Evolutionary conservation across 2,113 vertebrate genomes (phyloP).

Genomic region (Phrynocephalus versicolor): DNA sequence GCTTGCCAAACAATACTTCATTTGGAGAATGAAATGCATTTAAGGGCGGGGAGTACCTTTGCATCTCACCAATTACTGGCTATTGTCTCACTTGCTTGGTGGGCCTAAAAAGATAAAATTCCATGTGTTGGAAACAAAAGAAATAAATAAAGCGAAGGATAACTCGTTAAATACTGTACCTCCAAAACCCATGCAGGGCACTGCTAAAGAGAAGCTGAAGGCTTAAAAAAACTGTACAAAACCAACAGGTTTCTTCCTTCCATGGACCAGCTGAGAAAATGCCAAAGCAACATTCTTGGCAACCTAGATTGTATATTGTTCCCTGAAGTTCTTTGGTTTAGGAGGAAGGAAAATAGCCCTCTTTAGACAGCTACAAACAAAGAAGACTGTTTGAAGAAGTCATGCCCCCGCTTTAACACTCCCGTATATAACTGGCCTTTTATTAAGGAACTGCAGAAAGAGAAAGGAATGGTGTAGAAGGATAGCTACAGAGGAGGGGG

Average conservation of each 20-base stretch:
- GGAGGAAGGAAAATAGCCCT: background rate
- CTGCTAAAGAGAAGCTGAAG: constrained; percentile 37
- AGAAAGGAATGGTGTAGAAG: constrained; percentile 16
- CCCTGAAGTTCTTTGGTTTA: background rate
- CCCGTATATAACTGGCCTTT: constrained; percentile 24
- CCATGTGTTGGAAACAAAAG: constrained; percentile 53
- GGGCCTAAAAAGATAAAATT: constrained; percentile 49
- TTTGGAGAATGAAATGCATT: constrained; percentile 53
- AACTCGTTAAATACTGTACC: constrained; percentile 26
- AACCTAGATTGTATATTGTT: constrained; percentile 3
- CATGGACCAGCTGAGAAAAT: constrained; percentile 37
- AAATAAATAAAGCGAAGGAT: constrained; percentile 34
- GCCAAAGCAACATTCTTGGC: constrained; percentile 23
- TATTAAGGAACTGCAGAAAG: constrained; percentile 24
- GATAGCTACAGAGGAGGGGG: constrained; percentile 63
- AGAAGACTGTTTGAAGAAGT: constrained; percentile 6
- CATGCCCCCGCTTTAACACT: background rate
- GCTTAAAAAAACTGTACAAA: constrained; percentile 26
- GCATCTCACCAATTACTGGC: constrained; percentile 39
- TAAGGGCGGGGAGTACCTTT: constrained; percentile 43
- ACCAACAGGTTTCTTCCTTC: constrained; percentile 29
- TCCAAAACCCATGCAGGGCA: constrained; percentile 20
- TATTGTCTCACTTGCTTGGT: constrained; percentile 32
- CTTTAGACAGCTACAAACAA: constrained; percentile 4
- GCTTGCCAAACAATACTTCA: constrained; percentile 52